Conservation (phyloP, 2,888 invertebrate species). For the Autographa gamma region DNA sequence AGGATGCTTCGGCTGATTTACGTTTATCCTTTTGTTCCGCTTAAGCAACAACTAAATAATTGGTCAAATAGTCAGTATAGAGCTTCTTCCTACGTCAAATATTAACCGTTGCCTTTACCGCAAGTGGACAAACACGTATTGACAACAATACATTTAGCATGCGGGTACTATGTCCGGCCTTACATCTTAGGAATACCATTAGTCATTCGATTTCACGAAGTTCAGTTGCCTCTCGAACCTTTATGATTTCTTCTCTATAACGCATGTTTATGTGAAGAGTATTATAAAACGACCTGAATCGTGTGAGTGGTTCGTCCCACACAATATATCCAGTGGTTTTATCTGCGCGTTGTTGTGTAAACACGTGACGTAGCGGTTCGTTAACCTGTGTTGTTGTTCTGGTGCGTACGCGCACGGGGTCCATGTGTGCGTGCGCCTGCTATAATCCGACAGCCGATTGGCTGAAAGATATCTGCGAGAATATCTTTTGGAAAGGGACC, state of each 20-base stretch:
- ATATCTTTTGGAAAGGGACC: slow-evolving; percentile 43
- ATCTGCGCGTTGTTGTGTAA: slow-evolving; percentile 69
- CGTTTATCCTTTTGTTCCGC: slow-evolving; percentile 22
- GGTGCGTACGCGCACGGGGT: slow-evolving; percentile 60
- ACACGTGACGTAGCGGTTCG: slow-evolving; percentile 78
- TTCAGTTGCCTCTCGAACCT: background rate
- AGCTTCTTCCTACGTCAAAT: slow-evolving; percentile 12
- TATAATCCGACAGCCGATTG: slow-evolving; percentile 41
- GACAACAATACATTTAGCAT: slow-evolving; percentile 26
- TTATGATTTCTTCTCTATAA: background rate
- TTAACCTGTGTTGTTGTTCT: slow-evolving; percentile 72
- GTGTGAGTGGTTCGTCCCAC: slow-evolving; percentile 38
- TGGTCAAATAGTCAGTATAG: slow-evolving; percentile 8
- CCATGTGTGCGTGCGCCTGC: slow-evolving; percentile 52
- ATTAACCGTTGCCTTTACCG: slow-evolving; percentile 23
- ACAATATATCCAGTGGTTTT: slow-evolving; percentile 50
- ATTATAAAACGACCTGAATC: slow-evolving; percentile 14
- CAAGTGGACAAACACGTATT: slow-evolving; percentile 8
- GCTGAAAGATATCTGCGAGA: slow-evolving; percentile 25
- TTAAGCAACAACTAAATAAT: background rate
- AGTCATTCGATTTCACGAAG: background rate
- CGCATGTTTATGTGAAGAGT: background rate
- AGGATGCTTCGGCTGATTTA: slow-evolving; percentile 21
- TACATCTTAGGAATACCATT: slow-evolving; percentile 16
- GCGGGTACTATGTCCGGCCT: slow-evolving; percentile 19